phyloP scores from a whole-genome alignment of 2,888 invertebrate genomes.

The Agonum fuliginosum region DNA sequence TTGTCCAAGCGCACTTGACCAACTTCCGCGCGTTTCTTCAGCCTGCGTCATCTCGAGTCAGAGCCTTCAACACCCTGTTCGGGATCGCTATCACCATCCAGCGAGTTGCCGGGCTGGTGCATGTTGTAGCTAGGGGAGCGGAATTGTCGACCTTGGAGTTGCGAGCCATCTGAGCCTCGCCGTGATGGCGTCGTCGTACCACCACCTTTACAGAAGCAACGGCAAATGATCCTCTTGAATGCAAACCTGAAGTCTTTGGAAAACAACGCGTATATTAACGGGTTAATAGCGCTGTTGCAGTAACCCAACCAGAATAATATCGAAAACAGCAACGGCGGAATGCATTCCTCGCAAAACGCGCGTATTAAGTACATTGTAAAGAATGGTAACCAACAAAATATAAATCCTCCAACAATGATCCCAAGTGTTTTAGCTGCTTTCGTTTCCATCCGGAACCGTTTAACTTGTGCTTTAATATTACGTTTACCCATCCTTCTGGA shows the following conservation, averaged over 20 bases:
- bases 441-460: conserved; percentile 95
- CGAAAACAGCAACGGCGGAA: conserved; percentile 89
- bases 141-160: conserved; percentile 73
- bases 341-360: conserved; percentile 91
- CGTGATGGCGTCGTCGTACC: conserved; percentile 70
- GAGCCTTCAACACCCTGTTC: conserved; percentile 74
- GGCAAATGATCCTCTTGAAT: conserved; percentile 93
- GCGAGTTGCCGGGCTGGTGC: conserved; percentile 75
- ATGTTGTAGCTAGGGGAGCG: conserved; percentile 77
- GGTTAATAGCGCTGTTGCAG: conserved; percentile 97
- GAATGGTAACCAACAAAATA: conserved; percentile 97
- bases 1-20: conserved; percentile 68
- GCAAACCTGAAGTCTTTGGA: conserved; percentile 96
- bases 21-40: conserved; percentile 64
- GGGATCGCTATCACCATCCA: conserved; percentile 76
- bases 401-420: conserved; percentile 97
- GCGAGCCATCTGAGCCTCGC: conserved; percentile 77
- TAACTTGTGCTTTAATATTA: conserved; percentile 90
- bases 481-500: conserved; percentile 87
- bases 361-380: conserved; percentile 95
- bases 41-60: conserved; percentile 77
- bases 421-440: conserved; percentile 97
- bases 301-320: conserved; percentile 98
- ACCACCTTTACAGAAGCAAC: conserved; percentile 82
- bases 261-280: conserved; percentile 95